Evolutionary conservation across 2,113 vertebrate species (phyloP), one percentile per base, ranked within the genome.

Genomic region (Symphodus melops): DNA sequence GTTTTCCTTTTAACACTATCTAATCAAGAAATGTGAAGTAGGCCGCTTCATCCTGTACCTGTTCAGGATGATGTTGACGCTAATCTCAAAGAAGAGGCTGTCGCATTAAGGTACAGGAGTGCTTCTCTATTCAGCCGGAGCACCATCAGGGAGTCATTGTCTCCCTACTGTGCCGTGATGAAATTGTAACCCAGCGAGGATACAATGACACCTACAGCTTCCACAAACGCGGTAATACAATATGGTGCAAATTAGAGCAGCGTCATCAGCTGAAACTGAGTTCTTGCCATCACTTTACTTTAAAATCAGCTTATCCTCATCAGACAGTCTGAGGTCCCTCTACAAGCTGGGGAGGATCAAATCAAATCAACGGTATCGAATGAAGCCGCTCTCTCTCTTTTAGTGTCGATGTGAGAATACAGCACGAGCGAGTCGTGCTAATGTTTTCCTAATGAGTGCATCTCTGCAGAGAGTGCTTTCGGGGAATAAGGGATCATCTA

Each of bases 331-430:
- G 69, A 78, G 21, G 33, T 75, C 9, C 64, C 62, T 60, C 63
- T 42, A 59, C 57, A 23, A 68, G 61, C 39, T 59, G 6, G 23
- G 57, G 79, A 68, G 65, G 44, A 58, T 68, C n/a, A 70, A 78
- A 90, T 78, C 63, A 80, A 87, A 88, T 82, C 64, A 65, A 74
- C 58, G 58, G 73, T 81, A 87, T 88, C 72, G 70, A 73, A 79
- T 86, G 42, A 72, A 70, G 63, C 69, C 21, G 52, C 36, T 60
- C 25, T 16, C 68, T 71, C 16, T 68, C 56, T 66, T 76, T 65
- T 36, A 1, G 20, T 51, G 53, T n/a, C 53, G 42, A 25, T 57
- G 55, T 49, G 1, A 84, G 71, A 14, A 42, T 19, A 51, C 71
- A 3, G 20, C 28, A 42, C 44, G 1, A 59, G 17, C 9, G 48